phyloP scores from a whole-genome alignment of 2,888 invertebrate species.

The Sarcophaga variegata region DNA sequence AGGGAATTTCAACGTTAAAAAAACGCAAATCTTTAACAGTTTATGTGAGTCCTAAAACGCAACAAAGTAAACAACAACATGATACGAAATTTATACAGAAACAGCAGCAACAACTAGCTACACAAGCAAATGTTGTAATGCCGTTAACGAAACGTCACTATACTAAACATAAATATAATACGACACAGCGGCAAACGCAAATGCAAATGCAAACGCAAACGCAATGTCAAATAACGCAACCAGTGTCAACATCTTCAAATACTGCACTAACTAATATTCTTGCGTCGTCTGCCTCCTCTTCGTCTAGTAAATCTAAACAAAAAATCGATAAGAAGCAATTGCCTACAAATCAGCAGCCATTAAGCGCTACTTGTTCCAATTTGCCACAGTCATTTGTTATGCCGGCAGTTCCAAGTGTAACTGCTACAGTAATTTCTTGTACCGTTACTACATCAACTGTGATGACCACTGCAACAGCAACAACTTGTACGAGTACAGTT shows the following conservation, averaged over 20 bases:
- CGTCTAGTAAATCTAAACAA: slow-evolving; percentile 47
- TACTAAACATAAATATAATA: slow-evolving; percentile 66
- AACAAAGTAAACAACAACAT: slow-evolving; percentile 59
- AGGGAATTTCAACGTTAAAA: slow-evolving; percentile 80
- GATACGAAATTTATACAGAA: slow-evolving; percentile 60
- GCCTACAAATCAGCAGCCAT: slow-evolving; percentile 31
- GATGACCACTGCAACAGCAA: slow-evolving; percentile 45
- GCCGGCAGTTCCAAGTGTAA: slow-evolving; percentile 55
- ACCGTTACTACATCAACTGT: slow-evolving; percentile 54
- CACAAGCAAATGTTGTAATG: slow-evolving; percentile 49
- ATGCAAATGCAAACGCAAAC: slow-evolving; percentile 35
- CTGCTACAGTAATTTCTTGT: slow-evolving; percentile 56
- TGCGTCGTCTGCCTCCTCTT: slow-evolving; percentile 24
- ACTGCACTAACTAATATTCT: slow-evolving; percentile 36
- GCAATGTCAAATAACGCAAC: slow-evolving; percentile 33
- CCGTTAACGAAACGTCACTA: slow-evolving; percentile 67
- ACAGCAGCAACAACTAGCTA: slow-evolving; percentile 71
- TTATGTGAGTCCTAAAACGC: slow-evolving; percentile 79
- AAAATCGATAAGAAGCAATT: slow-evolving; percentile 51
- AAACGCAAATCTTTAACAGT: slow-evolving; percentile 81
- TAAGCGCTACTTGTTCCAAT: slow-evolving; percentile 39
- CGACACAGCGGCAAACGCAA: slow-evolving; percentile 52
- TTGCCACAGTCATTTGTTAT: slow-evolving; percentile 59
- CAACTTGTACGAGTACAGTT: slow-evolving; percentile 43
- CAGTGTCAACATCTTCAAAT: background rate